Evolutionary conservation across 2,888 invertebrate species (phyloP), one percentile per base, ranked within the genome.

Genomic region (Octonoba sinensis): DNA sequence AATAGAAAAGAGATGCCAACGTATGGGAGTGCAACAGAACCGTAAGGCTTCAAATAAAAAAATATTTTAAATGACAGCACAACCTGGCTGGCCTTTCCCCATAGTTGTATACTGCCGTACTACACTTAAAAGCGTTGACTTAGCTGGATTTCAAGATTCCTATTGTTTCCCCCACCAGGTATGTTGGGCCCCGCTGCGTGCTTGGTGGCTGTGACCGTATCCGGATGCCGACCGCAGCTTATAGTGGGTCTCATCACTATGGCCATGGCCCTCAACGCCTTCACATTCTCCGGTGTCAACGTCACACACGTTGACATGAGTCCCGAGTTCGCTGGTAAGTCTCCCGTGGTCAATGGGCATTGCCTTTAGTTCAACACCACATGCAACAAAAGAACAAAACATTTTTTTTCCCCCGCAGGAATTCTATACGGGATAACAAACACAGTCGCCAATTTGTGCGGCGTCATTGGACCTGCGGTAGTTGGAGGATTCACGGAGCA

Each of bases 301-400:
- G 76, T 85, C 15, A 84, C 95, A 85, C 95, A 95, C 87, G 93
- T 96, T 84, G 95, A 96, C 89, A 90, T 96, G 73, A 93, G 95
- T 12, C 95, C 95, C 0, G 94, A 93, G 87, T 94, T 93, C 87
- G 93, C 95, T 1, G 95, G 83, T 75, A 76, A 27, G 27, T 64
- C 1, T 65, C 3, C 3, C 0, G 8, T 22, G 36, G n/a, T 22
- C 15, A 6, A 3, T 22, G 2, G 27, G n/a, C 3, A 3, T 27
- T 2, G 27, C 3, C 27, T 8, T 36, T 36, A 36, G 36, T 2
- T 36, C 36, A 1, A 36, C 8, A 36, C 36, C 8, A 36, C 36
- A 36, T 36, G 11, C 36, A 36, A 36, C 36, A 36, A 27, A 27
- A 27, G 6, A 27, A 27, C 27, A 27, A 27, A 6, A 27, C 6